These are phyloP conservation scores for Nothobranchius kuhntae DNA, from an alignment of 2,113 vertebrate species.

Conservation along the genomic window DNA sequence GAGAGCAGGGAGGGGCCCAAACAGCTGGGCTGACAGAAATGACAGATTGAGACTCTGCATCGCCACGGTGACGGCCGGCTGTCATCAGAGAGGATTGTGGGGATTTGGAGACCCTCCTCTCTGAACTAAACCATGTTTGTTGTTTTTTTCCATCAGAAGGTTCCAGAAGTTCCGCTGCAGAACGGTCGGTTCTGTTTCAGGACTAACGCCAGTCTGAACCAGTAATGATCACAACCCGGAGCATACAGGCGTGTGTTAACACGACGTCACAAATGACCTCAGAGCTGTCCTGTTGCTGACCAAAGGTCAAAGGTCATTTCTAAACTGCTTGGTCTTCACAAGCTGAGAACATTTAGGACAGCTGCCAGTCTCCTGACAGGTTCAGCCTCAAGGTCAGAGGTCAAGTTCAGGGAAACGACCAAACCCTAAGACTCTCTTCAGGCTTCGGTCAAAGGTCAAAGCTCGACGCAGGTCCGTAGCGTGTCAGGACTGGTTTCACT, in stretches of 20 bases:
- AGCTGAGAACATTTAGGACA: no score
- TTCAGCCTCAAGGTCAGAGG: neutral
- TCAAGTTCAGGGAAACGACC: neutral
- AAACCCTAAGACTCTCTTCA: neutral
- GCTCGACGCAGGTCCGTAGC: no score
- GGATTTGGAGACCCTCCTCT: conserved; percentile 9
- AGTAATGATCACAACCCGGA: no score
- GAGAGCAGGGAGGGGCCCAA: conserved; percentile 32
- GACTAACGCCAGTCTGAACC: no score
- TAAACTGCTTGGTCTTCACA: no score
- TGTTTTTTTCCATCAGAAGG: neutral
- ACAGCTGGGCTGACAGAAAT: conserved; percentile 14
- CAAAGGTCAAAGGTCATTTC: no score
- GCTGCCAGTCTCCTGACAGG: no score
- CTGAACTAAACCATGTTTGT: neutral
- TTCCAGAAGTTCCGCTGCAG: neutral
- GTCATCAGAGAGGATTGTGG: conserved; percentile 7
- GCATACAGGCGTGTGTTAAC: no score
- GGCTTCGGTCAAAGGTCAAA: neutral
- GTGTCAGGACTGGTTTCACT: no score
- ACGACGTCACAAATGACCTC: no score
- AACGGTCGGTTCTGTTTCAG: no score
- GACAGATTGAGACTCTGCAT: conserved; percentile 28
- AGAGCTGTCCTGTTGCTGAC: no score
- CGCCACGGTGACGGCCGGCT: neutral